Evolutionary conservation across 2,113 vertebrate genomes (phyloP), one percentile per base, ranked within the genome.

Genomic region (Dunckerocampus dactyliophorus): DNA sequence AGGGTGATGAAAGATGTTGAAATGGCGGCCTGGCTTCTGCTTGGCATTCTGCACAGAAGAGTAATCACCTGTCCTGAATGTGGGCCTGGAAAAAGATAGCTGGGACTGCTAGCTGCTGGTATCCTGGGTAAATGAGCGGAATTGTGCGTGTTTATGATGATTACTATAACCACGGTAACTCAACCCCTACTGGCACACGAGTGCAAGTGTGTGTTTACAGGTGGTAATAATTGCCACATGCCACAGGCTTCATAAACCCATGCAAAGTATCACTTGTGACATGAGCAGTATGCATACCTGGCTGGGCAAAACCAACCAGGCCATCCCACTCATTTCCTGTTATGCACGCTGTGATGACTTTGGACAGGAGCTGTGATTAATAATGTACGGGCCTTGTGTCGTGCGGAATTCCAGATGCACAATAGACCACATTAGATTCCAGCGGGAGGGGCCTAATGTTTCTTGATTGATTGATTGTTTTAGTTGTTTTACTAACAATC

Each of bases 1-100:
- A 76, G 64, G 81, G 77, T 85, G 87, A 86, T 86, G 84, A 85
- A 85, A 88, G 68, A 52, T 28, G 28, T 31, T 77, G 85, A 84
- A 88, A 88, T 28, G 19, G 56, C 43, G 71, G 58, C 63, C 74
- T 56, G 67, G 51, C 58, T 76, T 56, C 61, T 47, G 61, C 37
- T 50, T 71, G 64, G 75, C 63, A 57, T 54, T 75, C 62, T 69
- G 60, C 50, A 19, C 34, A 50, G 67, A 66, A 53, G 67, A 20
- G 69, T 69, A 71, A 79, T 74, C 65, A 82, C 66, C 68, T 72
- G 50, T 59, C 59, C 49, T 43, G 15, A 21, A 43, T 63, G 43
- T 54, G 21, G 15, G 16, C 21, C 22, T 37, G 39, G 57, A 28
- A 60, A 47, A 34, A 20, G 47, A 52, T 53, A 63, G 54, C n/a